Percentiles rank a stretch among this genome's conserved stretches.
phyloP scores from a whole-genome alignment of 2,797 vertebrate genomes.

The Lacerta bilineata region DNA sequence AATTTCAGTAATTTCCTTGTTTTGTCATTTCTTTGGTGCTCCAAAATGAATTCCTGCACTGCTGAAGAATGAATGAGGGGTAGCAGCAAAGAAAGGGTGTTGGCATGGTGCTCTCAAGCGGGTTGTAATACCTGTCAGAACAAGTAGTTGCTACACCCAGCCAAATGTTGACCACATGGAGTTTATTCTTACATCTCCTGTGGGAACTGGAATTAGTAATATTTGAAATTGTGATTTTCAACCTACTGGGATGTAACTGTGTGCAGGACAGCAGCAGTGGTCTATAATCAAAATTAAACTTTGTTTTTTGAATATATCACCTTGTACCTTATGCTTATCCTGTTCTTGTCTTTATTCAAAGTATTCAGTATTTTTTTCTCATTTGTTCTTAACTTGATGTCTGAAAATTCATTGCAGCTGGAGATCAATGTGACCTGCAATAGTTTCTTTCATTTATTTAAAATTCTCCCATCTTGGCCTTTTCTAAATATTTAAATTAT shows the following conservation, averaged over 20 bases:
- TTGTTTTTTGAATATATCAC: conserved; percentile 40
- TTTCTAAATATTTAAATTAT: conserved; percentile 40
- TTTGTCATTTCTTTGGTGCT: background rate
- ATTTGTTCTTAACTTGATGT: conserved; percentile 91
- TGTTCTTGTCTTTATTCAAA: conserved; percentile 94
- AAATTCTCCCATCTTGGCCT: conserved; percentile 36
- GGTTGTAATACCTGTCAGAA: background rate
- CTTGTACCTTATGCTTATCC: conserved; percentile 90
- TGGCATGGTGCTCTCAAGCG: background rate
- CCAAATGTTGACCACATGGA: conserved; percentile 2
- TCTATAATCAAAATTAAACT: conserved; percentile 25
- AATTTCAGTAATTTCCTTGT: background rate
- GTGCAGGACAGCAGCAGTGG: background rate
- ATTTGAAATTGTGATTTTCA: background rate
- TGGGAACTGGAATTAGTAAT: conserved; percentile 4
- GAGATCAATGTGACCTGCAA: conserved; percentile 90
- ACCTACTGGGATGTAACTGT: background rate
- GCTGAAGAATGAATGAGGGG: background rate
- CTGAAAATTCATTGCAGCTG: conserved; percentile 90
- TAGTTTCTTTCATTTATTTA: conserved; percentile 45
- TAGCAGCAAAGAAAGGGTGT: background rate
- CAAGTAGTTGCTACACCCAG: background rate
- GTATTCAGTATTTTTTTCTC: conserved; percentile 93
- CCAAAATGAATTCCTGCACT: background rate
- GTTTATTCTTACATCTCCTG: background rate